Evolutionary conservation across 2,797 vertebrate genomes (phyloP), one percentile per base, ranked within the genome.

Genomic region (Platyrinchus mystaceus): DNA sequence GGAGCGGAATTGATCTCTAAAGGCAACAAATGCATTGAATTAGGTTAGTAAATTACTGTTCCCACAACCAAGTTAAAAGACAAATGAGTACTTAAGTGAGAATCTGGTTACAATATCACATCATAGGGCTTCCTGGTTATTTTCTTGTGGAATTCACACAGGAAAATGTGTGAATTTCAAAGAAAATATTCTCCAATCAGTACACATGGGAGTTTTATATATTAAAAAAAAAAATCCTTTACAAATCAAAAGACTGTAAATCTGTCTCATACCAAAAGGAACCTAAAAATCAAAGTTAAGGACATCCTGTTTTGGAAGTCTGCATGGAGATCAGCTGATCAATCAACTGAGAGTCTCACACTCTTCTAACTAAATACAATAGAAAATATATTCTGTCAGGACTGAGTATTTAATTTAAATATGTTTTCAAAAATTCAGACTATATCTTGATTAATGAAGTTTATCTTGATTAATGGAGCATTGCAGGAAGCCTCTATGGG

Each of bases 1-100:
- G 41, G 27, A 76, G 67, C 14, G 79, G 34, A 34, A 91, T 50
- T 82, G 84, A 92, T 87, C 87, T 94, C 83, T 56, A 88, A 93
- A 91, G 67, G 91, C 79, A 91, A 67, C 59, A 96, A 95, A 91
- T 84, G 63, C 41, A 50, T 81, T 91, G 85, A 95, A 93, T 96
- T 96, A 94, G 94, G 93, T 97, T 96, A 96, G 96, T 96, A 97
- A 97, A 97, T 97, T 96, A 95, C 90, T 84, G 91, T 96, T 96
- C 91, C 89, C 87, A 96, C 32, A 62, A 96, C 89, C 94, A 93
- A 97, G 89, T 97, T 74, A 81, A 97, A 98, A 97, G 93, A 95
- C 76, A 94, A 95, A 96, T 76, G 66, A 92, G 87, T 63, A 97
- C 93, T 89, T 95, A 97, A 97, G 84, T 82, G 74, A 96, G 90